Percentiles rank a stretch among this genome's conserved stretches.
phyloP scores from a whole-genome alignment of 2,113 vertebrate genomes.

The Ariopsis seemanni region DNA sequence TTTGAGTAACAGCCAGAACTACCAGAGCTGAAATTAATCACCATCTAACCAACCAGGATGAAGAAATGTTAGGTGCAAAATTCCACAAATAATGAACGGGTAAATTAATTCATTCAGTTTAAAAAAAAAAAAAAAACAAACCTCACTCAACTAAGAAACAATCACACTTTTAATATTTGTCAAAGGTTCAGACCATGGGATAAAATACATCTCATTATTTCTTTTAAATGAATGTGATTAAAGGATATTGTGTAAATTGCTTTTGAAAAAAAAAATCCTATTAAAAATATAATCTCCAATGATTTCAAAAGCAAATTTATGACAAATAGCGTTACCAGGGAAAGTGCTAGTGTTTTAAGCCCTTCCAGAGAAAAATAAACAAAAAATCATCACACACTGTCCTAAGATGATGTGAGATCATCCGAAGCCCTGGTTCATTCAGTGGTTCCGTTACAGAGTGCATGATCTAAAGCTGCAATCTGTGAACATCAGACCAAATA shows the following conservation, averaged over 20 bases:
- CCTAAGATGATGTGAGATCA: not conserved
- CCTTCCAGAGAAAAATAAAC: not conserved
- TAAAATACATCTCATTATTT: constrained; percentile 24
- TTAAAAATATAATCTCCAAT: not conserved
- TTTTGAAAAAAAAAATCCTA: not conserved
- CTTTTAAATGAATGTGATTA: not conserved
- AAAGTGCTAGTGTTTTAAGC: not conserved
- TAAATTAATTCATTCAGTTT: not conserved
- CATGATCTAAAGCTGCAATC: not conserved
- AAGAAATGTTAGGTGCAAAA: not conserved
- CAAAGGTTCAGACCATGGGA: not conserved
- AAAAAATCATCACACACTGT: not conserved
- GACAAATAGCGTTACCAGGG: not conserved
- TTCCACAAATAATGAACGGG: not conserved
- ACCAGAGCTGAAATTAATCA: not conserved
- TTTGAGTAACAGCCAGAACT: not conserved
- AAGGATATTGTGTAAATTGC: not conserved
- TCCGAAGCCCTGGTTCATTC: not conserved
- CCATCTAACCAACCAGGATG: not conserved
- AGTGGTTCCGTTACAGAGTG: not conserved
- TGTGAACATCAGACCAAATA: not conserved
- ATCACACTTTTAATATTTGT: constrained; percentile 9
- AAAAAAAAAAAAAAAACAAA: not conserved
- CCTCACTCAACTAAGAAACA: not conserved
- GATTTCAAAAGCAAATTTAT: not conserved